Evolutionary conservation across 2,888 invertebrate genomes (phyloP), one percentile per base, ranked within the genome.

Genomic region (Sphaeridia pumilis): DNA sequence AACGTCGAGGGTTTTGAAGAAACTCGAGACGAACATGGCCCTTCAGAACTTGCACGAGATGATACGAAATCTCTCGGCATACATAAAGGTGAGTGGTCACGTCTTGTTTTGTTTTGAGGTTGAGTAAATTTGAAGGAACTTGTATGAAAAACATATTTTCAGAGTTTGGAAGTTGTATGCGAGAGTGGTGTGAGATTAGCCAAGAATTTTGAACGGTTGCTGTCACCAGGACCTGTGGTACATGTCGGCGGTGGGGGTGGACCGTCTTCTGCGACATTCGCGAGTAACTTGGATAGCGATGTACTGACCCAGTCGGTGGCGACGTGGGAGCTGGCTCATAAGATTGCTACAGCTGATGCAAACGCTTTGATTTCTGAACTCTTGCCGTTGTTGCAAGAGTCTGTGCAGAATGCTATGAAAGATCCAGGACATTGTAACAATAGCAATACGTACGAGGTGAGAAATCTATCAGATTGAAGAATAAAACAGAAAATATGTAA

Each of bases 291-390:
- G 21, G 64, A 64, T 54, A 58, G 60, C 56, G 64, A 64, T 55
- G 57, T 61, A 49, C 53, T 63, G 46, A 61, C 60, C 35, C 64
- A 64, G 36, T 60, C 61, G 20, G 64, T 64, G 24, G 61, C 60
- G 44, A 61, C 64, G 36, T 65, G 64, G 64, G 64, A 65, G 58
- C 58, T 64, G 55, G 57, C 58, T 53, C 60, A 61, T 49, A 61
- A 60, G 49, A 54, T 60, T 46, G 63, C 63, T 21, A 60, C 61
- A 22, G 59, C 60, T 17, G 64, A 64, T 52, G 54, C 62, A 1
- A 60, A 64, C 43, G 57, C 63, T 46, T 55, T 65, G n/a, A 65
- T 65, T 48, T 63, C 64, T 4, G 64, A 65, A 48, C 54, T 65
- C 21, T 50, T 65, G 35, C 64, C 64, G 20, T 59, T 63, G 44